Conservation (phyloP, 1,140 invertebrate species). For the Oreohelix idahoensis region DNA sequence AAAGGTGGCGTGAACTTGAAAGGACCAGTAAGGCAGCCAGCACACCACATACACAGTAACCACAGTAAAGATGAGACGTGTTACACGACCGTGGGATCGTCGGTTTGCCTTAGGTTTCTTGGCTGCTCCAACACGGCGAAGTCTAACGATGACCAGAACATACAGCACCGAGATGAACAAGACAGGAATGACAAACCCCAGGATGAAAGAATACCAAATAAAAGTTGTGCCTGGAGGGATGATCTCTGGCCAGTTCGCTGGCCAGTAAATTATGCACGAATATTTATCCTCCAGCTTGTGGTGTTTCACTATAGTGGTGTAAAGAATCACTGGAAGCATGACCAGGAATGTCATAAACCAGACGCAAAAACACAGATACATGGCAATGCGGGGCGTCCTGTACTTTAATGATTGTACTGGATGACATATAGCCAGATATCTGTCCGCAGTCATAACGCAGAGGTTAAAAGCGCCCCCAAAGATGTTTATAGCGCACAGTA, state of each 20-base stretch:
- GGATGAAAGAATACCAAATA: slow-evolving; percentile 86
- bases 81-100: slow-evolving; percentile 91
- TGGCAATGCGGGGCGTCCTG: slow-evolving; percentile 69
- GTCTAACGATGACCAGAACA: slow-evolving; percentile 90
- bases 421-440: slow-evolving; percentile 97
- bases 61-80: slow-evolving; percentile 93
- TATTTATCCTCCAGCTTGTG: slow-evolving; percentile 47
- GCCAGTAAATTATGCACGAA: slow-evolving; percentile 66
- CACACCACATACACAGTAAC: slow-evolving; percentile 96
- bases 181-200: slow-evolving; percentile 94
- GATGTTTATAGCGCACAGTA: slow-evolving; percentile 94
- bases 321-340: slow-evolving; percentile 91
- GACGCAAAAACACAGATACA: slow-evolving; percentile 70
- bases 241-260: slow-evolving; percentile 60
- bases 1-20: slow-evolving; percentile 74
- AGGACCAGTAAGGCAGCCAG: slow-evolving; percentile 97
- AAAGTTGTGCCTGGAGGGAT: slow-evolving; percentile 69
- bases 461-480: slow-evolving; percentile 95
- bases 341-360: slow-evolving; percentile 74
- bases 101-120: slow-evolving; percentile 91
- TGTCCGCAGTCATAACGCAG: slow-evolving; percentile 94
- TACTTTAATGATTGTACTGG: slow-evolving; percentile 87
- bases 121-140: slow-evolving; percentile 75
- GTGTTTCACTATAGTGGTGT: slow-evolving; percentile 78
- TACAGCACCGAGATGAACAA: slow-evolving; percentile 96